Evolutionary conservation across 2,113 vertebrate species (phyloP).

Genomic region (Sisor rabdophorus): DNA sequence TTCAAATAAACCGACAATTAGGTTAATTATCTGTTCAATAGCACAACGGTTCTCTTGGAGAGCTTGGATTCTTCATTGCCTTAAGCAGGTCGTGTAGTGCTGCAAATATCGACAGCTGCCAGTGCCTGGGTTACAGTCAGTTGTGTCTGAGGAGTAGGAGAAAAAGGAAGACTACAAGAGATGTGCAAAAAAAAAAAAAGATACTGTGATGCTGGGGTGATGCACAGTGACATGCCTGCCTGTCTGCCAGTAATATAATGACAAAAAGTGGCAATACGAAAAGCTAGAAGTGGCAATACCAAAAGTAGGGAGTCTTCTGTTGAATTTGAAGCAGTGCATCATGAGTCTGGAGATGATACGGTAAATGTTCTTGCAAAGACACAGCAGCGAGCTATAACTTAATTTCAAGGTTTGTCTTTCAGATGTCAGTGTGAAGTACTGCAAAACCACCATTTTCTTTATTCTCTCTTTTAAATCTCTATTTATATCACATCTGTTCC

Average conservation of each 20-base stretch:
- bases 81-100: conserved; percentile 43
- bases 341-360: neutral
- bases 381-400: neutral
- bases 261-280: conserved; percentile 65
- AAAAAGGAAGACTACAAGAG: neutral
- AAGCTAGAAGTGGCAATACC: conserved; percentile 58
- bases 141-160: conserved; percentile 8
- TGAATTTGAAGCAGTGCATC: conserved; percentile 60
- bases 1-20: conserved; percentile 32
- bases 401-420: conserved; percentile 7
- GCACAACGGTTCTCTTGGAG: conserved; percentile 11
- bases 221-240: conserved; percentile 59
- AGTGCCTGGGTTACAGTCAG: conserved; percentile 35
- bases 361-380: neutral
- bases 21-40: conserved; percentile 31
- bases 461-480: conserved; percentile 2
- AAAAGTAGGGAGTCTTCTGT: conserved; percentile 63
- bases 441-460: conserved; percentile 8
- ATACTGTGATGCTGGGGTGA: conserved; percentile 12
- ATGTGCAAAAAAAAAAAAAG: conserved; percentile 14
- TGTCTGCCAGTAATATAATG: conserved; percentile 63
- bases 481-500: conserved; percentile 15
- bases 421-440: conserved; percentile 7
- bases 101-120: conserved; percentile 49
- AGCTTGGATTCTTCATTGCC: conserved; percentile 27